Percentiles rank a stretch among this genome's conserved stretches.
phyloP scores from a whole-genome alignment of 2,113 vertebrate species.

The Callipepla squamata region DNA sequence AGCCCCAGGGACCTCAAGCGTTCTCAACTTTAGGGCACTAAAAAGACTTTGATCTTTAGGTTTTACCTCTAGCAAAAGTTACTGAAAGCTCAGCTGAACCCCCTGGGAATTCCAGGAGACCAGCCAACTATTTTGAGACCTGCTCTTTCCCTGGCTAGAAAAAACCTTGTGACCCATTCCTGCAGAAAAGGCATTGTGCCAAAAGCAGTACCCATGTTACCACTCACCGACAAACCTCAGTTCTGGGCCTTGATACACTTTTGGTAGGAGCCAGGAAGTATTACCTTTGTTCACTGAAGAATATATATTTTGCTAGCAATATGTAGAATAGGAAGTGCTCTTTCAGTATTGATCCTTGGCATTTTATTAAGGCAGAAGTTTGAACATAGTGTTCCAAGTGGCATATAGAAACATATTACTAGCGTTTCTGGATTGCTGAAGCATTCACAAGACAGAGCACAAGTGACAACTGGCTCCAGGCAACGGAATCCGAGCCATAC shows the following conservation, averaged over 20 bases:
- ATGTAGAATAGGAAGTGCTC: neutral
- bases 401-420: neutral
- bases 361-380: neutral
- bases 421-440: neutral
- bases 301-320: neutral
- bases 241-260: neutral
- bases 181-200: conserved; percentile 21
- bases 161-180: neutral
- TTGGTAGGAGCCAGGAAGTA: neutral
- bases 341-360: neutral
- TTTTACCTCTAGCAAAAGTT: neutral
- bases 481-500: neutral
- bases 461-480: neutral
- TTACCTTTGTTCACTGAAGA: neutral
- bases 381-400: neutral
- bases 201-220: neutral
- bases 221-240: neutral
- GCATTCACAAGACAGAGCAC: neutral
- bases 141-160: neutral
- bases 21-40: neutral
- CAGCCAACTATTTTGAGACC: conserved; percentile 9
- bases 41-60: neutral
- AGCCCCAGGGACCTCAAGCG: neutral
- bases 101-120: neutral
- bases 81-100: neutral